These are phyloP conservation scores for Laticauda laticaudata DNA, from an alignment of 2,113 vertebrate species.

Conservation along the genomic window DNA sequence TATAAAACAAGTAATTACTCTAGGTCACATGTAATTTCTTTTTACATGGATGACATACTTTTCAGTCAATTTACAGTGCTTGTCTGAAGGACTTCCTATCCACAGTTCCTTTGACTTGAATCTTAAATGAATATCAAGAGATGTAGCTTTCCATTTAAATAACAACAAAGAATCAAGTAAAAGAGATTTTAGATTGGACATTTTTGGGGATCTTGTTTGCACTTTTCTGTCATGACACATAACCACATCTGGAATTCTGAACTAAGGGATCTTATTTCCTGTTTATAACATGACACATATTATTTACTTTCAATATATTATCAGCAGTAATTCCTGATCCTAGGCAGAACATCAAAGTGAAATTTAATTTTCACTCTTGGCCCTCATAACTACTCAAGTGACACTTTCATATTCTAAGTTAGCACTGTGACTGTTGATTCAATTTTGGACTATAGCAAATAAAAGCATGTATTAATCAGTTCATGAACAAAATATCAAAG, in stretches of 20 bases:
- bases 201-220: background rate
- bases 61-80: background rate
- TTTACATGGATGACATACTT: background rate
- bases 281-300: slow-evolving; percentile 20
- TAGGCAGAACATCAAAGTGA: slow-evolving; percentile 50
- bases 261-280: background rate
- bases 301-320: slow-evolving; percentile 42
- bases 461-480: slow-evolving; percentile 63
- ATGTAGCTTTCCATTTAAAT: background rate
- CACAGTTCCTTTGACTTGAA: background rate
- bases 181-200: background rate
- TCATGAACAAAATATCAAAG: slow-evolving; percentile 68
- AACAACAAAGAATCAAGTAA: background rate
- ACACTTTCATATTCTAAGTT: slow-evolving; percentile 23
- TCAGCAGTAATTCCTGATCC: slow-evolving; percentile 42
- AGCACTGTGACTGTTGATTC: slow-evolving; percentile 46
- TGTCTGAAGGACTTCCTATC: background rate
- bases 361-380: slow-evolving; percentile 56
- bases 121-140: background rate
- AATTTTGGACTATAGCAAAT: slow-evolving; percentile 55
- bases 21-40: background rate
- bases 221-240: background rate
- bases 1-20: background rate
- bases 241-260: background rate
- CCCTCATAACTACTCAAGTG: slow-evolving; percentile 37